Evolutionary conservation across 1,140 invertebrate genomes (phyloP), one percentile per base, ranked within the genome.

Genomic region (Chrysopa pallens): DNA sequence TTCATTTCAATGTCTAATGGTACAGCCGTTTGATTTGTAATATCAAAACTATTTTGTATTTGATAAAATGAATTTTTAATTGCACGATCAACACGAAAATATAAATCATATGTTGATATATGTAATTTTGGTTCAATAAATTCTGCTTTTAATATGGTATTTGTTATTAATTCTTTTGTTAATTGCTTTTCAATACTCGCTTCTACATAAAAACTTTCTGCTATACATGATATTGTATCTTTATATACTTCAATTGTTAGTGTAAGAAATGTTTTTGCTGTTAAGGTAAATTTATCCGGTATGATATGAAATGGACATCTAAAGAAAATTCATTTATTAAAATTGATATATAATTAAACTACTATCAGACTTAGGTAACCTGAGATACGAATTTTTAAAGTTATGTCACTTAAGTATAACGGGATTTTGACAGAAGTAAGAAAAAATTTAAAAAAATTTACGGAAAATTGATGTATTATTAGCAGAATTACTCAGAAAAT

Each of bases 11-110:
- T 42, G 17, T 31, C 14, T 14, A 53, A 44, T 35, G 43, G 15
- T 38, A 54, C 42, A 38, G 37, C 38, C 4, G 52, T 39, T n/a
- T 39, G 5, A 36, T 52, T 54, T 14, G 38, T 49, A 4, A 52
- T 38, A n/a, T 35, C 38, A 4, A 52, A 6, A 35, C 42, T 37
- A 37, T 54, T 50, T 47, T 38, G 15, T 36, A 47, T 5, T 3
- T 23, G 17, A 5, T 3, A 23, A 23, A 23, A 23, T 40, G 12
- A 37, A n/a, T 9, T 39, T 27, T 27, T 9, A 17, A 6, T 27
- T 27, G 5, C 13, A 39, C 8, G 8, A 39, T 39, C 38, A 27
- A 39, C 27, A 12, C 38, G 9, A 29, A 39, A 39, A 27, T 23
- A 11, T 27, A 39, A 27, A 8, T 39, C 38, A 11, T 27, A 7